These are phyloP conservation scores for Parasteatoda lunata DNA, from an alignment of 2,888 invertebrate species.

Conservation along the genomic window DNA sequence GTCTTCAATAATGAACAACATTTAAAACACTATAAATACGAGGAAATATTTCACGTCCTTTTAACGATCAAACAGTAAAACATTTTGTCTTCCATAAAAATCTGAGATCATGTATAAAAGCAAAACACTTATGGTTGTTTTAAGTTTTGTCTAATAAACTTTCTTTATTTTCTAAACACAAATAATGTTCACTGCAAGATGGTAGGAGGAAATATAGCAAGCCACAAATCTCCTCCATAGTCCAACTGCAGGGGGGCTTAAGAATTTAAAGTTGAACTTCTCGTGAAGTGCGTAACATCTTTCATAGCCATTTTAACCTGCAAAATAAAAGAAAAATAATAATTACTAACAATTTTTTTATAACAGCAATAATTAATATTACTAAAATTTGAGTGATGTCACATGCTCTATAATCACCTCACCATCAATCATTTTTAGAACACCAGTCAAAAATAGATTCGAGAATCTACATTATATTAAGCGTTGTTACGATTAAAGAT, in stretches of 20 bases:
- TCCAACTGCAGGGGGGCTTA: not conserved
- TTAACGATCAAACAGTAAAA: not conserved
- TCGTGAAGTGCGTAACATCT: not conserved
- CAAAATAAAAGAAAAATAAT: too few relatives aligned
- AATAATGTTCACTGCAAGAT: constrained; percentile 10
- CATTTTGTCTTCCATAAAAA: not conserved
- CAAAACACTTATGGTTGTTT: not conserved
- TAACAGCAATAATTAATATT: too few relatives aligned
- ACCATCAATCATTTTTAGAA: too few relatives aligned
- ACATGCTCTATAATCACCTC: too few relatives aligned
- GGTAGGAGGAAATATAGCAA: constrained; percentile 8
- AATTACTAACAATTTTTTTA: too few relatives aligned
- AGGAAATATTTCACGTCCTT: constrained; percentile 18
- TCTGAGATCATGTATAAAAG: not conserved
- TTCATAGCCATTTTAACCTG: too few relatives aligned
- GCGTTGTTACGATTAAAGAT: too few relatives aligned
- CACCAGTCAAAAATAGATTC: too few relatives aligned
- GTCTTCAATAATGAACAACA: not conserved
- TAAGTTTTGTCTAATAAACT: constrained; percentile 44
- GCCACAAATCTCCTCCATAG: not conserved
- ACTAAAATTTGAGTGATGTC: too few relatives aligned
- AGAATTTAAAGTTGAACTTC: not conserved
- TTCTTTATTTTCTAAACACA: constrained; percentile 18
- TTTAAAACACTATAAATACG: not conserved
- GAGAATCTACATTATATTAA: too few relatives aligned